Base-by-base conservation (phyloP, 1,140 invertebrate genomes). In the Papilio dardanus region DNA sequence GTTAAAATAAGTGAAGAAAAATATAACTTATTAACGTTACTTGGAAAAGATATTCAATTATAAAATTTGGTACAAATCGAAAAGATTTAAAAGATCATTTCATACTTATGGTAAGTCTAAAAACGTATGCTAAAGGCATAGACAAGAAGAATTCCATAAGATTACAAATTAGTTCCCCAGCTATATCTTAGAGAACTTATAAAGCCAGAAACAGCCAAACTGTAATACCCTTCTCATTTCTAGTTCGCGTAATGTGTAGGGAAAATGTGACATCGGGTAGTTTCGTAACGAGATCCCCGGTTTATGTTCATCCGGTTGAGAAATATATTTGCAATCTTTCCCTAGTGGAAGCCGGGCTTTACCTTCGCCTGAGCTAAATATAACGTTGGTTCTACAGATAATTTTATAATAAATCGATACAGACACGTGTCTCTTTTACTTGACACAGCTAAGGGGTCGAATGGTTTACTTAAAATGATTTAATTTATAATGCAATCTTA, bases 261-360 rank as follows among this genome's bases (percentile, higher is more conserved):
- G 54, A 28, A 28, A 62, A 62, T 62, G 54, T 62, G 54, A 62
- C 54, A 30, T 62, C 24, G 54, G 21, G 10, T 14, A 62, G 24
- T 62, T 28, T 14, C 24, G 24, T 62, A 62, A 62, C 54, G 24
- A 62, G 54, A 28, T 62, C 2, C n/a, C 24, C 54, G 24, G 21
- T 14, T 62, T 62, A 28, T 62, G 24, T 62, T 62, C 54, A 62
- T 62, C 54, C 54, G 54, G 24, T 21, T 62, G 54, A 10, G 12
- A 62, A 58, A 62, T 58, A 30, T 30, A 62, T 62, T 62, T 3
- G 10, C 19, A 54, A 54, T 54, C 19, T 54, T 54, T 54, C 4
- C 50, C 8, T 12, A 54, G 4, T 14, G 24, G 24, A 28, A 62
- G 24, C 2, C 24, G 21, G 24, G 54, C 21, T 62, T 62, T 62